Base-by-base conservation (phyloP, 2,888 invertebrate species). In the Phania funesta region DNA sequence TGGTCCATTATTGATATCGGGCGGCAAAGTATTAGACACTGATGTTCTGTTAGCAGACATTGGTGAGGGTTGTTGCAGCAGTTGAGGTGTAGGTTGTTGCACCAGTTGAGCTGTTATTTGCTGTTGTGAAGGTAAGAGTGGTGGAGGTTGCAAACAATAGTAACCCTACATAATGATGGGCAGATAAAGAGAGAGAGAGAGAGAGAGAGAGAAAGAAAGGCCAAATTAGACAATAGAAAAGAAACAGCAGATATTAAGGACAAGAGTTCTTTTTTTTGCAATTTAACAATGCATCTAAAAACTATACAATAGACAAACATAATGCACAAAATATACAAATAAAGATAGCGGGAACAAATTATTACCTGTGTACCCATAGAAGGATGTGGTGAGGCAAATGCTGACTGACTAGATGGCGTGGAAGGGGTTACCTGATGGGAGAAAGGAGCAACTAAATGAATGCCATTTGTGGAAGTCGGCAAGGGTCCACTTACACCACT, bases 91-190 rank as follows among this genome's bases (percentile, higher is more conserved):
- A 8, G 65, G 65, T 56, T 83, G 85, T 5, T 35, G 54, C 58
- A 67, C 79, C 3, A 50, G 64, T 80, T 79, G 84, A 11, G 75
- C 48, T 46, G 76, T 70, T 41, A 83, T 13, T 62, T 84, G 81
- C 18, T 80, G 46, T n/a, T 44, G 64, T 11, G 76, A 13, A 9
- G 73, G 74, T 8, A 50, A 70, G 32, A 68, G n/a, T 8, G 84
- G 65, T 5, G 84, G 80, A 38, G 85, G 81, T 52, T 84, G 81
- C 48, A 86, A 54, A 44, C 85, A 83, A 75, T 78, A 85, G 26
- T 78, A 84, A 8, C 75, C 85, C 87, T 87, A 85, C 32, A 70
- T 3, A 52, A 29, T 6, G 18, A 18, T 58, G 35, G 8, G 26
- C 20, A 48, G 5, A 16, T 20, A 58, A 18, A 44, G 18, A 60